Percentiles rank a stretch among this genome's conserved stretches.
Conservation (phyloP, 2,888 invertebrate species). For the Macrosoma leucophasiata region DNA sequence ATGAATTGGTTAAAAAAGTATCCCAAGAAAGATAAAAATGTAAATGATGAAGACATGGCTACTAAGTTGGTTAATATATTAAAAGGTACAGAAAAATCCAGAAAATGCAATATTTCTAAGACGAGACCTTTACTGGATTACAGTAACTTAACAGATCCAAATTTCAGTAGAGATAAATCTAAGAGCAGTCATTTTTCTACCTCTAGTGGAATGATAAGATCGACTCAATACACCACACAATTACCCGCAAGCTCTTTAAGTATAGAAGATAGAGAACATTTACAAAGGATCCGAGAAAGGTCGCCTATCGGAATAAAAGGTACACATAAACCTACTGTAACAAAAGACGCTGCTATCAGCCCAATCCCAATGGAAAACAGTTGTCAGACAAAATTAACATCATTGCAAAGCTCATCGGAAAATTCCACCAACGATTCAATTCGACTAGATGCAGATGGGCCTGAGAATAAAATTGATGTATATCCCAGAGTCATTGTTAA, state of each 20-base stretch:
- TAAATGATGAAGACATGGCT: conserved; percentile 20
- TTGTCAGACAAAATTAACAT: no score
- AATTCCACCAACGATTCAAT: no score
- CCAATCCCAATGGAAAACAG: conserved; percentile 27
- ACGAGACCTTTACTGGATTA: no score
- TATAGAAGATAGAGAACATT: conserved; percentile 34
- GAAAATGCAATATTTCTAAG: conserved; percentile 27
- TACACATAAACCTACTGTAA: conserved; percentile 9
- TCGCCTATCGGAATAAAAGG: conserved; percentile 11
- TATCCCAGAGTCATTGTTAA: conserved; percentile 36
- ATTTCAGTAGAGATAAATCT: no score
- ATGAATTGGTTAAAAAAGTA: conserved; percentile 36
- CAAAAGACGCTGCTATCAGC: conserved; percentile 27
- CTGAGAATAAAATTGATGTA: no score
- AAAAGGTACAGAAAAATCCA: conserved; percentile 28
- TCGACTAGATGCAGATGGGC: no score
- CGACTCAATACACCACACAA: no score
- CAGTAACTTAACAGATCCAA: no score
- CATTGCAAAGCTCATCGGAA: no score
- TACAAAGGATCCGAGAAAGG: conserved; percentile 36
- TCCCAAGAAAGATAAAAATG: conserved; percentile 24
- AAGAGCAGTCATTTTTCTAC: no score
- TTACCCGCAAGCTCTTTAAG: conserved; percentile 34
- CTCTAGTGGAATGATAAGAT: no score
- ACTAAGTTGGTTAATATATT: conserved; percentile 32